Evolutionary conservation across 2,888 invertebrate species (phyloP), one percentile per base, ranked within the genome.

Genomic region (Caenorhabditis sp.): DNA sequence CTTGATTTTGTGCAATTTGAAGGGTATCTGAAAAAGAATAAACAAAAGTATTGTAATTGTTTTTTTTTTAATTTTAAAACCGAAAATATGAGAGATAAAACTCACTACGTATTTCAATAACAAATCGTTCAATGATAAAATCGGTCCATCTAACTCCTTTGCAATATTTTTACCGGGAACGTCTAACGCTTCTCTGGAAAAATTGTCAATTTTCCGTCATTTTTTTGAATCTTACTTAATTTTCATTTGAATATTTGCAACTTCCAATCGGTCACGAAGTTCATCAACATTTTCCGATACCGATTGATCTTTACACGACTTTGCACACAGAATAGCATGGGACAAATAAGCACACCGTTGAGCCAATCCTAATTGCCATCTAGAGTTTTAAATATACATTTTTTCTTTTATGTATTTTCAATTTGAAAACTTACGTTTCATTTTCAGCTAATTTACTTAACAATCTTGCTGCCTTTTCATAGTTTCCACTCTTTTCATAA

Each of bases 241-340:
- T 36, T 69, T 71, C 69, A 79, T 64, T 69, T 88, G 94, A 70
- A 94, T 92, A 82, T 93, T 91, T 23, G 94, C 93, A 76, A 96
- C 94, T 90, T 96, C 95, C 88, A 93, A 92, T 89, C 94, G 94
- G 89, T 97, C 97, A 89, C 95, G 95, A 61, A 96, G 89, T 85
- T 95, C 94, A 81, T 94, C 92, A 66, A 95, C 90, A 86, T 94
- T 92, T 69, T 94, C 93, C 0, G 92, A 94, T 86, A 88, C 88
- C 5, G 89, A 88, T n/a, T 63, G 36, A 37, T 81, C 82, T 14
- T 74, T 75, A 5, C 88, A 88, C 83, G 95, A 95, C 69, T 96
- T 92, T 91, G 96, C 93, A 89, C 96, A 96, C 91, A 97, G 93
- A 75, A 96, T 93, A 49, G 97, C 95, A 81, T 95, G 91, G 0